Evolutionary conservation across 2,113 vertebrate species (phyloP), one percentile per base, ranked within the genome.

Genomic region (Tragelaphus strepsiceros): DNA sequence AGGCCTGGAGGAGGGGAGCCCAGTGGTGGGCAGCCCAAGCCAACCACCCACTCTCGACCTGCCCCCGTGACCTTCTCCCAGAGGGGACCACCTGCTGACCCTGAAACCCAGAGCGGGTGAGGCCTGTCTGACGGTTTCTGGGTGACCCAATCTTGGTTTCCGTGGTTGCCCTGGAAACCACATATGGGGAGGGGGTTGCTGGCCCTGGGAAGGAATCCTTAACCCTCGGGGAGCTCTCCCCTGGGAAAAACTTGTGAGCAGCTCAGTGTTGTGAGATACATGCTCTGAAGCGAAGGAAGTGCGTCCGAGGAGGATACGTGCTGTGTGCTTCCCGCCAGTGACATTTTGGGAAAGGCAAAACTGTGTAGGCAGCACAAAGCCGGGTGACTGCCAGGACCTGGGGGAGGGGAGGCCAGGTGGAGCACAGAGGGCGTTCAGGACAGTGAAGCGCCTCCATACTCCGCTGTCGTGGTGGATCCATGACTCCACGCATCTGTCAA

Each of bases 61-160:
- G 78, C 59, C 24, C 13, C 30, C 51, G 56, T 30, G 43, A 4
- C 46, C 51, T 51, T 46, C 67, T 95, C 22, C 78, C 22, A 15
- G 82, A 61, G 53, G 59, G 43, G 39, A 80, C 32, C 15, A 7
- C 32, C 17, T 0, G 77, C 13, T 92, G 80, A 97, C 97, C 97
- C 90, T 96, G 97, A 98, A 98, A 98, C 97, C 98, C 98, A 98
- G 98, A 94, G 1, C 90, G 95, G 98, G 98, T 97, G 95, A 89
- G 96, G 97, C 98, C 98, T 98, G 97, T 98, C 93, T 53, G 83
- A 59, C 77, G 22, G 5, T 74, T 43, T 64, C 49, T 46, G 95
- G 98, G 98, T 1, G 93, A 99, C 98, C 98, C 98, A 97, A 90
- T 83, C 97, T 97, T 98, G 98, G 98, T 98, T 97, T 98, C 98